These are phyloP conservation scores for Hemistola chrysoprasaria DNA, from an alignment of 2,888 invertebrate genomes.

Conservation along the genomic window DNA sequence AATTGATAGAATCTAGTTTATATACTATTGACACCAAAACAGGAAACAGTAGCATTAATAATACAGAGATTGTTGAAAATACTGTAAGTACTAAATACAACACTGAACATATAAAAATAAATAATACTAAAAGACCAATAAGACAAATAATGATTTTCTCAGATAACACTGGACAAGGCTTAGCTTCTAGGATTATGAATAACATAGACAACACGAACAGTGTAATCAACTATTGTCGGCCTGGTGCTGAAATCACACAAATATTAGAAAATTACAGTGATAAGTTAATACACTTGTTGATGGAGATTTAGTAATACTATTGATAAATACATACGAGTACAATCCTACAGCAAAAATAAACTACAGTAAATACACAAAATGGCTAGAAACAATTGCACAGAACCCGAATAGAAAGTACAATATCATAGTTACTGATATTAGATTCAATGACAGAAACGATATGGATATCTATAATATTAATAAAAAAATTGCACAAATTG, in stretches of 20 bases:
- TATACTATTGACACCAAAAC: too few species aligned
- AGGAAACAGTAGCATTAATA: too few species aligned
- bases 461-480: not conserved
- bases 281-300: not conserved
- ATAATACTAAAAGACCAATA: not conserved
- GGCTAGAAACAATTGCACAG: not conserved
- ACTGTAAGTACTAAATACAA: not conserved
- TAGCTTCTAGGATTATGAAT: not conserved
- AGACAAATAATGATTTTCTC: too few species aligned
- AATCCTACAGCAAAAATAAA: not conserved
- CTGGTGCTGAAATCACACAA: not conserved
- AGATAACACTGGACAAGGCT: not conserved
- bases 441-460: not conserved
- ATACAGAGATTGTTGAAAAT: too few species aligned
- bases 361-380: not conserved
- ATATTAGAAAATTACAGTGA: not conserved
- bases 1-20: too few species aligned
- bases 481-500: not conserved
- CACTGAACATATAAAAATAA: not conserved
- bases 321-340: not conserved
- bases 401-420: too few species aligned
- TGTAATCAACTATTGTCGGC: not conserved
- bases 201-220: not conserved
- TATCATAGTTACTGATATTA: not conserved
- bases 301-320: not conserved